Conservation (phyloP, 2,888 invertebrate species). For the Perdita meconis region DNA sequence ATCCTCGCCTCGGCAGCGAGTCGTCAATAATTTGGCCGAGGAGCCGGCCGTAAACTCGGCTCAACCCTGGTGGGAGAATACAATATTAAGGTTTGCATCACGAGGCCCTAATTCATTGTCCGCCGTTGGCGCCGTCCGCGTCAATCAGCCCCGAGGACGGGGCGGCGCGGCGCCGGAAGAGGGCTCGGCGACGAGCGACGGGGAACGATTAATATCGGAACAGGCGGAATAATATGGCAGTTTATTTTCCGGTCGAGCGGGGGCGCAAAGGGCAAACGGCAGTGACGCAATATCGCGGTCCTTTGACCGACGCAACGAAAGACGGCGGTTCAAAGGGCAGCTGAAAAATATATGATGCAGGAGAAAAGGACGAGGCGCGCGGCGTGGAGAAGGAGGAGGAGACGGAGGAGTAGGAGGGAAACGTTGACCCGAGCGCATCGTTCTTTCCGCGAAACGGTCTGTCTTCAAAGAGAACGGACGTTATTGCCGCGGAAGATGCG, state of each 20-base stretch:
- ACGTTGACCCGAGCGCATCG: slow-evolving; percentile 15
- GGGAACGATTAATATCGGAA: slow-evolving; percentile 20
- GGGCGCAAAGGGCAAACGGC: slow-evolving; percentile 10
- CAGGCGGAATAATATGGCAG: slow-evolving; percentile 22
- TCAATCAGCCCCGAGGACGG: no score
- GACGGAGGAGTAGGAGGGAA: slow-evolving; percentile 17
- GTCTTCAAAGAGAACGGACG: slow-evolving; percentile 1
- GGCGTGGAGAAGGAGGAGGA: no score
- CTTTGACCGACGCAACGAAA: slow-evolving; percentile 18
- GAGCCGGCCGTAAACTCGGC: not conserved
- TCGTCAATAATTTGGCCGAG: slow-evolving; percentile 1
- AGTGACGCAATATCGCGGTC: slow-evolving; percentile 42
- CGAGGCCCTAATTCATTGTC: not conserved
- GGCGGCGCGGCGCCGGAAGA: not conserved
- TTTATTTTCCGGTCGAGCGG: slow-evolving; percentile 37
- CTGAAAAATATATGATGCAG: slow-evolving; percentile 31
- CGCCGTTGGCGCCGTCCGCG: not conserved
- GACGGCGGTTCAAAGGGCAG: slow-evolving; percentile 5
- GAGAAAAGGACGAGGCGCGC: slow-evolving; percentile 8
- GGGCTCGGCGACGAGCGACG: not conserved
- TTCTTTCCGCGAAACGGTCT: slow-evolving; percentile 23
- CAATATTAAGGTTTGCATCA: not conserved
- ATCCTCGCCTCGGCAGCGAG: not conserved
- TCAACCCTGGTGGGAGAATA: not conserved
- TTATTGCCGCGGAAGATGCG: not conserved